phyloP scores from a whole-genome alignment of 2,888 invertebrate genomes.

The Chrysolina haemoptera region DNA sequence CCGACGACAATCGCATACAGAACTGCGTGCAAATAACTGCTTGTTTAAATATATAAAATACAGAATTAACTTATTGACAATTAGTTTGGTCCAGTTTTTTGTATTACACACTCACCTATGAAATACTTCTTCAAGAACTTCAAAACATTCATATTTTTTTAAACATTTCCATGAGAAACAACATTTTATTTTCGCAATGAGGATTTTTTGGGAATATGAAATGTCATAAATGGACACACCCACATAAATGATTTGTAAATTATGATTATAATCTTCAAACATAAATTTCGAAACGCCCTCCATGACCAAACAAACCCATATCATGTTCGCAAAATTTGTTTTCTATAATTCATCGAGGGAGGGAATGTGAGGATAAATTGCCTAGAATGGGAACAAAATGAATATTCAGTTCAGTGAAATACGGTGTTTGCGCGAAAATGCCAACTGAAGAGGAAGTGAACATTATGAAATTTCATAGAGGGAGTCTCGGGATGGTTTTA shows the following conservation, averaged over 20 bases:
- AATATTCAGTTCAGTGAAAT: conserved; percentile 11
- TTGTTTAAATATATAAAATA: too few relatives aligned
- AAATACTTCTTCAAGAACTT: too few relatives aligned
- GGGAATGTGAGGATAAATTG: neutral
- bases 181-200: too few relatives aligned
- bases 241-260: neutral
- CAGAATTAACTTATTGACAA: too few relatives aligned
- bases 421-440: neutral
- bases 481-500: neutral
- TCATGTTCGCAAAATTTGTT: conserved; percentile 3
- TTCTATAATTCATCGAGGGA: conserved; percentile 6
- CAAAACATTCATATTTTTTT: too few relatives aligned
- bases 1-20: too few relatives aligned
- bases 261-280: neutral
- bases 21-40: too few relatives aligned
- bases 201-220: too few relatives aligned
- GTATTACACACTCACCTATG: too few relatives aligned
- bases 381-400: conserved; percentile 10
- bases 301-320: conserved; percentile 4
- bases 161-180: too few relatives aligned
- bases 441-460: neutral
- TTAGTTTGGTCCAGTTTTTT: too few relatives aligned
- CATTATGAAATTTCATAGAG: conserved; percentile 9
- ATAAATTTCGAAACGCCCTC: neutral
- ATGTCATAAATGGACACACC: neutral